These are phyloP conservation scores for Homarus gammarus DNA, from an alignment of 2,888 invertebrate genomes.

Conservation along the genomic window DNA sequence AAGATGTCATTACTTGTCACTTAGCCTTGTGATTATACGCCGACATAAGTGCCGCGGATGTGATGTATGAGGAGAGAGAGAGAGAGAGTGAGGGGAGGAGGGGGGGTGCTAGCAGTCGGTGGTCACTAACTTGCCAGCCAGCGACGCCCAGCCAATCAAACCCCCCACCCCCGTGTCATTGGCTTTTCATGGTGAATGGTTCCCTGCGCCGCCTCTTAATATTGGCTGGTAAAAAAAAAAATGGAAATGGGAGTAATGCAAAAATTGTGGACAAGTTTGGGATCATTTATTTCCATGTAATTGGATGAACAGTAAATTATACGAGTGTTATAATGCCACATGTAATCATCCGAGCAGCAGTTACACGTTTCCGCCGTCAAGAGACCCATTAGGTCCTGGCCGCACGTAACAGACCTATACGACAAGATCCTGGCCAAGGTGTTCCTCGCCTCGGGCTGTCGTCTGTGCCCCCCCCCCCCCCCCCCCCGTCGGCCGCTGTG, in stretches of 20 bases:
- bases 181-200: not conserved
- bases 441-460: no score
- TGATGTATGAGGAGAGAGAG: not conserved
- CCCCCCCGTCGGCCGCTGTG: no score
- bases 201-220: not conserved
- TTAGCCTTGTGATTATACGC: not conserved
- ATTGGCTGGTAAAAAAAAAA: not conserved
- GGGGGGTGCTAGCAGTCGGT: not conserved
- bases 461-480: no score
- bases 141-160: not conserved
- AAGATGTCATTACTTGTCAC: not conserved
- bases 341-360: no score
- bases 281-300: not conserved
- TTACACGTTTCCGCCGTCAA: no score
- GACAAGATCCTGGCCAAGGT: no score
- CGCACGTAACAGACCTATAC: no score
- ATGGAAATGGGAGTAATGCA: not conserved
- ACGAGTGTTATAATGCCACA: not conserved
- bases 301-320: not conserved
- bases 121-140: not conserved
- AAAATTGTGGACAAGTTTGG: not conserved
- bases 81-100: no score
- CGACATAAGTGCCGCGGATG: not conserved
- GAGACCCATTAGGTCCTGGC: no score
- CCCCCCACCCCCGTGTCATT: not conserved